Percentiles rank a stretch among this genome's conserved stretches.
Evolutionary conservation across 2,113 vertebrate genomes (phyloP).

Genomic region (Psittacus erithacus): DNA sequence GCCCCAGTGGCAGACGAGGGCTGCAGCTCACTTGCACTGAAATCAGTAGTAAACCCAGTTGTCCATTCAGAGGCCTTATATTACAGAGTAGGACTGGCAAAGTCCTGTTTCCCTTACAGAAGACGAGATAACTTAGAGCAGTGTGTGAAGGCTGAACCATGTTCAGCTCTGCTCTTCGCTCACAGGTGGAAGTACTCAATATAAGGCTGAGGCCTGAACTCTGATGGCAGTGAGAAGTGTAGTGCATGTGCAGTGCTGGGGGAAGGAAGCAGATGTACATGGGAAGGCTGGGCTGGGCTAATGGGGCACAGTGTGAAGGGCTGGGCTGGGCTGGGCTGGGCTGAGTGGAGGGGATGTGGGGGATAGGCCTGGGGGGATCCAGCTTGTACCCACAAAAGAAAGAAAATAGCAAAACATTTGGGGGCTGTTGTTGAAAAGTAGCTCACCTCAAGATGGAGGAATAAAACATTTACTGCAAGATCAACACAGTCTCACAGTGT

Average conservation of each 20-base stretch:
- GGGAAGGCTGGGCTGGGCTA: neutral
- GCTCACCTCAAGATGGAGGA: neutral
- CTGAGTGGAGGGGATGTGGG: too few species aligned
- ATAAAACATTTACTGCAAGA: neutral
- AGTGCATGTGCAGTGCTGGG: neutral
- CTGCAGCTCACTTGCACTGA: neutral
- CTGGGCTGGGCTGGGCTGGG: too few species aligned
- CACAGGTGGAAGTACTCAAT: neutral
- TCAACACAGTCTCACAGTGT: neutral
- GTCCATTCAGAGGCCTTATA: neutral
- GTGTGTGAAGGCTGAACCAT: fast-evolving
- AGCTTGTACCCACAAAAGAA: neutral
- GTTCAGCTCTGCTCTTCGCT: fast-evolving
- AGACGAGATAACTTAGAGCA: neutral
- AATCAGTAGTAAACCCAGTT: neutral
- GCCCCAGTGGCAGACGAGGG: neutral
- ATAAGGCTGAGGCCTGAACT: neutral
- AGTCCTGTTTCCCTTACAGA: neutral
- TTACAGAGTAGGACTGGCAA: neutral
- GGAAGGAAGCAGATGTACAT: neutral
- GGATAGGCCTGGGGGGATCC: neutral
- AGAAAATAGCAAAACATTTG: neutral
- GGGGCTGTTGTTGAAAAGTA: neutral
- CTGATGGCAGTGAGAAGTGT: neutral
- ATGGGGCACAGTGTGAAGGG: neutral